Evolutionary conservation across 2,113 vertebrate genomes (phyloP).

Genomic region (Sinocyclocheilus grahami): DNA sequence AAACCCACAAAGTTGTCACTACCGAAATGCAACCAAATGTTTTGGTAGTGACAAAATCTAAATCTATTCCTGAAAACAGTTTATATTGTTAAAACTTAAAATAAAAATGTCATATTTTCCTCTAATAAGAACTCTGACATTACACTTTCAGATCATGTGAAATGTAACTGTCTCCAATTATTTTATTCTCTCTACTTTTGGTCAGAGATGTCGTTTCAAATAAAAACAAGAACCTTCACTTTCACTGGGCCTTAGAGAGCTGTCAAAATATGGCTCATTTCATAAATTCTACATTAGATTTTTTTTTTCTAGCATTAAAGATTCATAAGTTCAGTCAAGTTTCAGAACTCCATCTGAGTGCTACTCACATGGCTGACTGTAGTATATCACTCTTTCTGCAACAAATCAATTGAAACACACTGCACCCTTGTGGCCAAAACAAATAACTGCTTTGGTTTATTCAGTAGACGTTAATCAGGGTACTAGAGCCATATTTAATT

Average conservation of each 20-base stretch:
- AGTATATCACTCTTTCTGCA: not conserved
- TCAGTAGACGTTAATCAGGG: not conserved
- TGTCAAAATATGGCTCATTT: not conserved
- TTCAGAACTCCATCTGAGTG: constrained; percentile 2
- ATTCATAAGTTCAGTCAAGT: not conserved
- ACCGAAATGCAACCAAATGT: no score
- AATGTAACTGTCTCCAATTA: not conserved
- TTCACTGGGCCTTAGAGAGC: not conserved
- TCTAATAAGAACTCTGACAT: not conserved
- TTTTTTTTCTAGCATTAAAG: not conserved
- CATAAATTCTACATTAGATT: not conserved
- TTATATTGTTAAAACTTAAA: no score
- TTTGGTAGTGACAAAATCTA: not conserved
- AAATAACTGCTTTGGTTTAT: not conserved
- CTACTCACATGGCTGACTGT: no score
- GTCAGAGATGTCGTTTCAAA: not conserved
- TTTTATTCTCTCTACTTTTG: not conserved
- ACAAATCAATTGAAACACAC: constrained; percentile 6
- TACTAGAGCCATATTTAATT: not conserved
- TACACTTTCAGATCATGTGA: not conserved
- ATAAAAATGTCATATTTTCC: not conserved
- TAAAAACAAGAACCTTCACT: not conserved
- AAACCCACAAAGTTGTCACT: no score
- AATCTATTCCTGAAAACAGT: not conserved
- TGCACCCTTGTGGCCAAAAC: constrained; percentile 14